A percentile compares a stretch with the other conserved stretches of the same genome.
These are phyloP conservation scores for Dicerorhinus sumatrensis DNA, from an alignment of 2,113 vertebrate species.

Conservation along the genomic window DNA sequence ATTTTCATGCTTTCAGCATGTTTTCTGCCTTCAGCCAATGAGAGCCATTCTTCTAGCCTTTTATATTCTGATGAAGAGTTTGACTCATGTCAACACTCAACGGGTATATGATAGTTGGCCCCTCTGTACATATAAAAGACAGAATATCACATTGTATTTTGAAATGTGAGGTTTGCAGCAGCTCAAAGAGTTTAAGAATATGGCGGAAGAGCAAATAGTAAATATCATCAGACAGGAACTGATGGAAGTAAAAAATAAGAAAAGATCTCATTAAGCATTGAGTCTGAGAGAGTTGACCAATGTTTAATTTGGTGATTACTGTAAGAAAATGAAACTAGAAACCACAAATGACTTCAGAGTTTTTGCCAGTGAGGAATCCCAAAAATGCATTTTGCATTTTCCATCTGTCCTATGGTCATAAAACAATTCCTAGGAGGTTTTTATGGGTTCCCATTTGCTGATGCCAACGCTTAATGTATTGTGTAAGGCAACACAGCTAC, in stretches of 20 bases:
- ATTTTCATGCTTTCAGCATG: neutral
- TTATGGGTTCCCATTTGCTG: neutral
- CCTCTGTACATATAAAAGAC: neutral
- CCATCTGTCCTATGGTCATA: neutral
- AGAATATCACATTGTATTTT: neutral
- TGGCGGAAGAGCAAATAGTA: neutral
- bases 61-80: neutral
- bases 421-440: neutral
- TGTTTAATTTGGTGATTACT: neutral
- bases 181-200: neutral
- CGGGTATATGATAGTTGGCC: neutral
- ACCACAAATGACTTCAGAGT: neutral
- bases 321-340: slow-evolving; percentile 1
- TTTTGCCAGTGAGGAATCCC: neutral
- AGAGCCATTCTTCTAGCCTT: neutral
- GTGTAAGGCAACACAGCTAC: neutral
- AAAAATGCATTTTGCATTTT: neutral
- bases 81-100: neutral
- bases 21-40: neutral
- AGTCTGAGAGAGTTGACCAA: neutral
- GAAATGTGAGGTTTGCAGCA: neutral
- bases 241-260: neutral
- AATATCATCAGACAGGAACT: neutral
- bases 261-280: neutral
- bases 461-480: neutral